A percentile compares a stretch with the other conserved stretches of the same genome.
Conservation (phyloP, 2,113 vertebrate species). For the Mastomys coucha region DNA sequence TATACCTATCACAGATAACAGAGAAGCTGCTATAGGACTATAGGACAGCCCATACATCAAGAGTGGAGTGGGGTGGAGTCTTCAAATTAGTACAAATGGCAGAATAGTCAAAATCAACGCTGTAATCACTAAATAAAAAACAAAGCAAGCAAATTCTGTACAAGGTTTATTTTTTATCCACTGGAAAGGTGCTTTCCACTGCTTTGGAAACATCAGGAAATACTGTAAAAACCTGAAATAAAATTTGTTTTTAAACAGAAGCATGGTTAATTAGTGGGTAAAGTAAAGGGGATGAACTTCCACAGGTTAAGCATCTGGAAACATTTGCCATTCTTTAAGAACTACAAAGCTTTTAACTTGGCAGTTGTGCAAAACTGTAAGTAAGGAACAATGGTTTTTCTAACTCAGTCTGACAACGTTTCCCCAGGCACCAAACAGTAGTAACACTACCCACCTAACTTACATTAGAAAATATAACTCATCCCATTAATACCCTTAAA, state of each 20-base stretch:
- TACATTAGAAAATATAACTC: slow-evolving; percentile 17
- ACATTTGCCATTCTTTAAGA: background rate
- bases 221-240: background rate
- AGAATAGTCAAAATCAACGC: background rate
- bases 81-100: background rate
- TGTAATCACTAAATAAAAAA: background rate
- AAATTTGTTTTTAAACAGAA: slow-evolving; percentile 39
- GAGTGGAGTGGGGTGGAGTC: background rate
- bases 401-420: background rate
- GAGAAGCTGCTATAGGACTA: slow-evolving; percentile 12
- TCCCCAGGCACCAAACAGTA: background rate
- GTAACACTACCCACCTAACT: background rate
- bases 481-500: background rate
- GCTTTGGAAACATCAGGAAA: background rate
- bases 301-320: background rate
- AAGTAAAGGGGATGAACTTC: background rate
- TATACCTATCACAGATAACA: background rate
- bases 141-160: background rate
- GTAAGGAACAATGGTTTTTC: background rate
- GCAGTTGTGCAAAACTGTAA: background rate
- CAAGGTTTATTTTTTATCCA: background rate
- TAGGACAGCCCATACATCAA: background rate
- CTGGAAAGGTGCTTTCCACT: background rate
- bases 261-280: background rate
- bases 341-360: background rate